Evolutionary conservation across 1,140 invertebrate genomes (phyloP).

Genomic region (Druon quercuslanigerum): DNA sequence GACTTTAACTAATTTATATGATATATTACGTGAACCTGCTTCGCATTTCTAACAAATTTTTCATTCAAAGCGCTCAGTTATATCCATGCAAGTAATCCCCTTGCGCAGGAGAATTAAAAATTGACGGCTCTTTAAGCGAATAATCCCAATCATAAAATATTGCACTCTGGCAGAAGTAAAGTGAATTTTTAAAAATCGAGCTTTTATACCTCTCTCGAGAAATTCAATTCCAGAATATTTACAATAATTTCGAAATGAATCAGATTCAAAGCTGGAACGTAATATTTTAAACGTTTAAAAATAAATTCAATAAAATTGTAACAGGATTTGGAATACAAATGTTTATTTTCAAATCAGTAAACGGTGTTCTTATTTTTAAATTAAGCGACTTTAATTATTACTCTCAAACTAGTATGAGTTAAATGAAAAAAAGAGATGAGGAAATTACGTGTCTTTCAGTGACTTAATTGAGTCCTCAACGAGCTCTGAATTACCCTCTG

Average conservation of each 20-base stretch:
- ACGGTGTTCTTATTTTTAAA: no score
- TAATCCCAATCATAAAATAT: constrained; percentile 29
- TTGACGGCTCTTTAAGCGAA: constrained; percentile 23
- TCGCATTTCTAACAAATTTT: background rate
- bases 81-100: constrained; percentile 17
- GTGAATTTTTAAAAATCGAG: background rate
- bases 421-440: no score
- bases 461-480: constrained; percentile 23
- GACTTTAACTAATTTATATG: no score
- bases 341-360: no score
- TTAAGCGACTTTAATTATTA: no score
- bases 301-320: no score
- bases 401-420: no score
- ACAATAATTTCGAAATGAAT: background rate
- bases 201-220: background rate
- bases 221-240: background rate
- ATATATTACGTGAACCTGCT: no score
- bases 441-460: background rate
- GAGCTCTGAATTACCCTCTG: constrained; percentile 6
- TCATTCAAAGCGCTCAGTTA: constrained; percentile 13
- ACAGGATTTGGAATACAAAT: no score
- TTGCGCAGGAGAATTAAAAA: constrained; percentile 20
- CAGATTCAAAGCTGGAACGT: no score
- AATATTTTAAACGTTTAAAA: no score
- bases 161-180: background rate